phyloP scores from a whole-genome alignment of 2,113 vertebrate species.

The Agapornis roseicollis region DNA sequence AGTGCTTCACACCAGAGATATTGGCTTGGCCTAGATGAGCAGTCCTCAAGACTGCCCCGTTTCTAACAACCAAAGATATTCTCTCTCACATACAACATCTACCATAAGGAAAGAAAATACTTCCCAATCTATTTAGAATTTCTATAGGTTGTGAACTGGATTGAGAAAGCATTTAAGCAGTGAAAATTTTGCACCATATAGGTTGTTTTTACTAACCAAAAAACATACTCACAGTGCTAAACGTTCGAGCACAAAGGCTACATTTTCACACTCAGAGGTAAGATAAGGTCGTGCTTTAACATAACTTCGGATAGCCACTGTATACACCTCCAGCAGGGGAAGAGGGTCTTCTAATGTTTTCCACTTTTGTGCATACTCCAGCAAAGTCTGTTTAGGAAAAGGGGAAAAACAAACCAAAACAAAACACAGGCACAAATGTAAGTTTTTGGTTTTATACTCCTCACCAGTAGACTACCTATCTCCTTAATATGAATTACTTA shows the following conservation, averaged over 20 bases:
- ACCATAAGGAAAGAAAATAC: neutral
- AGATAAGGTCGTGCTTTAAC: slow-evolving; percentile 86
- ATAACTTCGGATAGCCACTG: slow-evolving; percentile 87
- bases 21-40: neutral
- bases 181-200: neutral
- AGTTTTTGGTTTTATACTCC: neutral
- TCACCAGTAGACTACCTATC: neutral
- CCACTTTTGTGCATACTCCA: slow-evolving; percentile 91
- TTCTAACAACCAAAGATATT: neutral
- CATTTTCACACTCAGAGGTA: slow-evolving; percentile 89
- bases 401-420: neutral
- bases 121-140: neutral
- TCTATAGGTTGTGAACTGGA: neutral
- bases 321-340: slow-evolving; percentile 89
- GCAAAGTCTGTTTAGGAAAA: slow-evolving; percentile 81
- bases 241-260: slow-evolving; percentile 89
- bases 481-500: neutral
- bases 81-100: neutral
- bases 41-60: neutral
- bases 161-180: neutral
- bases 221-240: slow-evolving; percentile 89
- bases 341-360: slow-evolving; percentile 88
- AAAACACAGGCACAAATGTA: neutral
- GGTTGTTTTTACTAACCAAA: neutral
- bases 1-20: neutral